Evolutionary conservation across 2,888 invertebrate genomes (phyloP).

Genomic region (Macropis europaea): DNA sequence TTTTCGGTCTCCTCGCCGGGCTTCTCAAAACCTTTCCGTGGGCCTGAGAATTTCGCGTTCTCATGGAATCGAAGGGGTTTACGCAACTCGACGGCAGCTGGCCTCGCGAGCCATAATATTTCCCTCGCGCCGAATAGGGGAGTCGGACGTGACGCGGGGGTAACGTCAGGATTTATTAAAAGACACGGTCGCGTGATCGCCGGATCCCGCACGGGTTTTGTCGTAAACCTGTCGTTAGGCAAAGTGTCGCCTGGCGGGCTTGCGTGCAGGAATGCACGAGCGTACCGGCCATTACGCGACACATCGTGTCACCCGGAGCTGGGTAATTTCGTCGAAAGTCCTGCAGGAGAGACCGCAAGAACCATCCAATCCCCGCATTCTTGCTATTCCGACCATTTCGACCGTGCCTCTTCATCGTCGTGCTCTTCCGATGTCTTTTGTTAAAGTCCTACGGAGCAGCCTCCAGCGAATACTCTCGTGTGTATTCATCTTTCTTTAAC

Average conservation of each 20-base stretch:
- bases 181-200: constrained; percentile 43
- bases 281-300: constrained; percentile 71
- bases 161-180: constrained; percentile 55
- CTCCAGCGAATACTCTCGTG: too few relatives aligned
- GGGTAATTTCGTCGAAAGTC: constrained; percentile 75
- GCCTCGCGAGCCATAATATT: constrained; percentile 41
- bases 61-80: too few relatives aligned
- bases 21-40: too few relatives aligned
- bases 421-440: too few relatives aligned
- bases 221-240: constrained; percentile 74
- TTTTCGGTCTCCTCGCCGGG: too few relatives aligned
- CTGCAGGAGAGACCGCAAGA: constrained; percentile 30
- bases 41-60: too few relatives aligned
- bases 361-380: constrained; percentile 38
- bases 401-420: not conserved
- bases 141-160: constrained; percentile 51
- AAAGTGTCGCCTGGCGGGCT: constrained; percentile 79
- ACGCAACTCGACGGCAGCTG: too few relatives aligned
- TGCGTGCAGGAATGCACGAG: constrained; percentile 77
- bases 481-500: too few relatives aligned
- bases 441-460: too few relatives aligned
- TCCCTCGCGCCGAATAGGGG: constrained; percentile 10
- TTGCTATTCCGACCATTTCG: constrained; percentile 38
- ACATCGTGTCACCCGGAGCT: constrained; percentile 76
- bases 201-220: constrained; percentile 28